Base-by-base conservation (phyloP, 2,797 vertebrate genomes). In the Dryobates pubescens region DNA sequence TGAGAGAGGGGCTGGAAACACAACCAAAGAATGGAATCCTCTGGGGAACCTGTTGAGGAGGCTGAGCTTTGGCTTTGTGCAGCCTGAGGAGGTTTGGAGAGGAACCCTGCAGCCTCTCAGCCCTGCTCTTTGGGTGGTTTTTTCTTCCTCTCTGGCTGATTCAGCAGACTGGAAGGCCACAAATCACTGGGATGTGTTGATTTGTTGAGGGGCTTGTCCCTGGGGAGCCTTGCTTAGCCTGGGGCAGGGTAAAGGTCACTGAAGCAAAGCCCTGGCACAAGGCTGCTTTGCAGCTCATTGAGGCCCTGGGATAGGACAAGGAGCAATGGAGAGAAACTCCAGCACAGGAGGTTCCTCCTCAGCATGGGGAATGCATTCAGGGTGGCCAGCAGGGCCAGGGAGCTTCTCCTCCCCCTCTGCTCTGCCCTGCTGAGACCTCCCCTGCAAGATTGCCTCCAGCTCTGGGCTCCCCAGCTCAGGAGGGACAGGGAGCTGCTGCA, bases 241-340 rank as follows among this genome's bases (percentile, higher is more conserved):
- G 74, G 92, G 88, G 86, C 57, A 72, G 82, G 67, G 64, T 17
- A 45, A 64, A 94, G 93, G 92, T 89, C 61, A 53, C 63, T 62
- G 91, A 69, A 76, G 87, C 61, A 43, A 57, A 32, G 5, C 91
- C 58, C 67, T 70, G 87, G 92, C 82, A 72, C 73, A 54, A 73
- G 91, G 80, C 87, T 73, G 92, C 76, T 90, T 51, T 49, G 30
- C 18, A 7, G 91, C 88, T 94, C 41, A 3, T 43, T 43, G 41
- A 43, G 41, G 13, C 41, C 41, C 41, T 43, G 41, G 41, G 41
- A 43, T 17, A 43, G 41, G 41, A 14, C 41, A 41, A 41, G 41
- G 41, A 17, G 41, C 41, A 43, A 43, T 15, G 41, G 41, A 43
- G 14, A 7, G 15, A 43, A 17, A 43, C 41, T 43, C 14, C 41